These are phyloP conservation scores for Aspidiotus rigidus DNA, from an alignment of 2,888 invertebrate genomes.

Conservation along the genomic window DNA sequence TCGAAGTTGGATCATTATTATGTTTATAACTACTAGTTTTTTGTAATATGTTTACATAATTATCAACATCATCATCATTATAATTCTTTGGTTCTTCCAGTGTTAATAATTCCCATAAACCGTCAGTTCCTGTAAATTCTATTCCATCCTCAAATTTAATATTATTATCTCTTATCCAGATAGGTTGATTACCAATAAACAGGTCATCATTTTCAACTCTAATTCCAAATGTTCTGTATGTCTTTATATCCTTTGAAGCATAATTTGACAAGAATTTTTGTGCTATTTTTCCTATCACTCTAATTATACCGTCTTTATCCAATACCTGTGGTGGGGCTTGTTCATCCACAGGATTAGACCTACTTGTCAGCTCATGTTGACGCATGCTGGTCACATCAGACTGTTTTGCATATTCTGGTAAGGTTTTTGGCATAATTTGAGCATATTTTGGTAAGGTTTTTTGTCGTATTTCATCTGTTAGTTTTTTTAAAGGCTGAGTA, in stretches of 20 bases:
- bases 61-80: constrained; percentile 8
- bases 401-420: constrained; percentile 14
- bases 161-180: constrained; percentile 14
- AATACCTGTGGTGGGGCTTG: constrained; percentile 12
- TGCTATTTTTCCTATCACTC: constrained; percentile 10
- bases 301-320: constrained; percentile 10
- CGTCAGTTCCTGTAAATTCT: constrained; percentile 11
- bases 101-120: constrained; percentile 17
- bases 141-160: constrained; percentile 12
- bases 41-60: constrained; percentile 14
- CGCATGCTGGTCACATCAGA: constrained; percentile 6
- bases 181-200: constrained; percentile 14
- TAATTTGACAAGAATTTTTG: constrained; percentile 14
- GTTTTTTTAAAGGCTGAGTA: constrained; percentile 4
- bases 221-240: not conserved
- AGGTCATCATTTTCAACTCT: constrained; percentile 11
- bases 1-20: constrained; percentile 9
- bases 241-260: constrained; percentile 9
- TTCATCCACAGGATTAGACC: constrained; percentile 4
- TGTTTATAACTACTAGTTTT: constrained; percentile 15
- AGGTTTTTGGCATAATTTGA: constrained; percentile 12
- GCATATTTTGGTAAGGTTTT: constrained; percentile 10
- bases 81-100: constrained; percentile 10
- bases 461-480: constrained; percentile 13
- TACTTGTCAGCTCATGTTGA: not conserved